Conservation (phyloP, 2,113 vertebrate genomes). For the Psammodynastes pulverulentus region DNA sequence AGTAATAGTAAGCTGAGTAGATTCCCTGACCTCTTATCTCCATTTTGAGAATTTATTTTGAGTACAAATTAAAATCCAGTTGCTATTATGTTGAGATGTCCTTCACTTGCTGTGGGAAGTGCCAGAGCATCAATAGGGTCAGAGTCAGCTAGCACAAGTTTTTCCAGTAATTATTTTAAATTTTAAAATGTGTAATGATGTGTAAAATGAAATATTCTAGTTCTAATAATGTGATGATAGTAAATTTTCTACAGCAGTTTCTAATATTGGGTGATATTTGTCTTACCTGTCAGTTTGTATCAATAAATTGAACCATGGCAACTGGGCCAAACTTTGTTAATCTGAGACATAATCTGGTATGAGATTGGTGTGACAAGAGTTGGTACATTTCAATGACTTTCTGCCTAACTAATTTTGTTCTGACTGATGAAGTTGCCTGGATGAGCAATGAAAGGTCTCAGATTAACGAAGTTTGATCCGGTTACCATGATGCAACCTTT, state of each 20-base stretch:
- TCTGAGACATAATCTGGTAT: too few relatives aligned
- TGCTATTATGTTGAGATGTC: conserved; percentile 34
- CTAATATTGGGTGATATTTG: background rate
- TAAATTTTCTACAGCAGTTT: background rate
- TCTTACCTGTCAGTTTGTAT: background rate
- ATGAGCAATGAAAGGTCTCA: too few relatives aligned
- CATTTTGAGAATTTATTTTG: conserved; percentile 41
- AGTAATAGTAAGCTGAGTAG: conserved; percentile 39
- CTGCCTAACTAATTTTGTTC: too few relatives aligned
- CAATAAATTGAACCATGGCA: too few relatives aligned
- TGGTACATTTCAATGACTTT: too few relatives aligned
- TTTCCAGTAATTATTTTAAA: conserved; percentile 52
- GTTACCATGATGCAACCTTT: too few relatives aligned
- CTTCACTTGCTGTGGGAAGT: conserved; percentile 41
- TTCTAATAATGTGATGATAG: conserved; percentile 13
- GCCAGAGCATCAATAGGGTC: conserved; percentile 52
- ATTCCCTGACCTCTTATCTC: conserved; percentile 58
- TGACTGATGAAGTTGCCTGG: too few relatives aligned
- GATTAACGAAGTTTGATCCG: too few relatives aligned
- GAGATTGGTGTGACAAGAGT: too few relatives aligned
- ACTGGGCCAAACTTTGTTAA: too few relatives aligned
- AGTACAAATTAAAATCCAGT: conserved; percentile 60
- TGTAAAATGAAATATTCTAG: conserved; percentile 35
- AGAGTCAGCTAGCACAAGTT: conserved; percentile 38
- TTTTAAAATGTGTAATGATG: conserved; percentile 33